Percentiles rank a stretch among this genome's conserved stretches.
These are phyloP conservation scores for Nymphalis io DNA, from an alignment of 1,140 invertebrate genomes.

Conservation along the genomic window DNA sequence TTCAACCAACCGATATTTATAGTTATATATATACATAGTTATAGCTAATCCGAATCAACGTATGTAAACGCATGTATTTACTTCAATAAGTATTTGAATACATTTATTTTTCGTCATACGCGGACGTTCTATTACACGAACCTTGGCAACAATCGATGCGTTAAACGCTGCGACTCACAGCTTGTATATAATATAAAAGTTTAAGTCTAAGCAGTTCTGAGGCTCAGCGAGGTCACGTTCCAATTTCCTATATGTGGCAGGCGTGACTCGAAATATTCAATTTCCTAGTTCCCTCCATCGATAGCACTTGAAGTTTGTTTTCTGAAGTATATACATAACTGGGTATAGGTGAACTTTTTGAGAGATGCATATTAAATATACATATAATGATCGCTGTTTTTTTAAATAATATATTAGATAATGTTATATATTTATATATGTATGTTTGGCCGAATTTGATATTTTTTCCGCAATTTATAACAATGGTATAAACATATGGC, in stretches of 20 bases:
- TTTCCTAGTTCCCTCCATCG: constrained; percentile 11
- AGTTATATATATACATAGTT: no score
- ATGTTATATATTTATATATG: no score
- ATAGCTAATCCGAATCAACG: no score
- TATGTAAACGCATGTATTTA: no score
- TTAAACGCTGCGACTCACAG: not conserved
- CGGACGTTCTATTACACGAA: no score
- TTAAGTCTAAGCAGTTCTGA: constrained; percentile 13
- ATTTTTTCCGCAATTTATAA: no score
- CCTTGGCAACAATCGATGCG: not conserved
- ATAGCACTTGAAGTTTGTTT: constrained; percentile 3
- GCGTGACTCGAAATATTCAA: constrained; percentile 27
- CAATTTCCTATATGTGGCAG: constrained; percentile 21
- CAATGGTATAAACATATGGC: no score
- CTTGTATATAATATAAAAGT: constrained; percentile 6
- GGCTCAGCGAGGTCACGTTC: constrained; percentile 13
- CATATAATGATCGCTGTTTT: no score
- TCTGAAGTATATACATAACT: constrained; percentile 1
- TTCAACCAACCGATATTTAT: no score
- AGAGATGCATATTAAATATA: not conserved
- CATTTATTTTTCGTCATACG: no score
- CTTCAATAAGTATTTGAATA: no score
- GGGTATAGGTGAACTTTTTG: not conserved
- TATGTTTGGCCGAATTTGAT: no score
- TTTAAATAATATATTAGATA: not conserved